These are phyloP conservation scores for Paguma larvata DNA, from an alignment of 2,797 vertebrate genomes.

Conservation along the genomic window DNA sequence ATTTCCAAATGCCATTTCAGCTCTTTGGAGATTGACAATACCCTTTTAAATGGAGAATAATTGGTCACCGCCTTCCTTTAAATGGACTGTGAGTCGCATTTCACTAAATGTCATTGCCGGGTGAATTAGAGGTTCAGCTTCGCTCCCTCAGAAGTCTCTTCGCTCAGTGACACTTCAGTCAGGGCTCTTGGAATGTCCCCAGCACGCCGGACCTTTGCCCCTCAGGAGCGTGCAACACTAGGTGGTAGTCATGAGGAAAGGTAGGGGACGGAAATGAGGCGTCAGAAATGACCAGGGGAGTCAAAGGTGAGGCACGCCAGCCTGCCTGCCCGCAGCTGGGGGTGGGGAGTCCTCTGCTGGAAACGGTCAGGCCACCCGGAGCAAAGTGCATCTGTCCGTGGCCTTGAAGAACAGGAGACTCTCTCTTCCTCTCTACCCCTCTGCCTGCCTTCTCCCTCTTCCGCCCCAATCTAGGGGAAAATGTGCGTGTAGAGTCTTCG, in stretches of 20 bases:
- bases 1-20: slow-evolving; percentile 85
- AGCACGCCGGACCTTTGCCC: slow-evolving; percentile 65
- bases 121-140: slow-evolving; percentile 73
- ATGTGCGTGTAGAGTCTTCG: not conserved
- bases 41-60: slow-evolving; percentile 85
- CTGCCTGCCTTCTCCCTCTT: not conserved
- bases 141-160: slow-evolving; percentile 56
- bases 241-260: slow-evolving; percentile 60
- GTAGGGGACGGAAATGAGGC: slow-evolving; percentile 54
- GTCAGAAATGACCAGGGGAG: not conserved
- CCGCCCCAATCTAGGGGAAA: not conserved
- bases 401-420: accelerated
- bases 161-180: slow-evolving; percentile 70
- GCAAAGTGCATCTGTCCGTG: not conserved
- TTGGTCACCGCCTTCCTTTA: slow-evolving; percentile 83
- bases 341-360: not conserved
- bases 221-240: slow-evolving; percentile 29
- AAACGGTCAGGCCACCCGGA: not conserved
- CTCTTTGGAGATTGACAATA: slow-evolving; percentile 82
- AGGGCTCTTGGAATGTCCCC: slow-evolving; percentile 71
- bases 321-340: accelerated
- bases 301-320: not conserved
- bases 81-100: slow-evolving; percentile 79
- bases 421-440: too few species aligned
- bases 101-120: slow-evolving; percentile 84